phyloP scores from a whole-genome alignment of 2,113 vertebrate species.

The Oxyura jamaicensis region DNA sequence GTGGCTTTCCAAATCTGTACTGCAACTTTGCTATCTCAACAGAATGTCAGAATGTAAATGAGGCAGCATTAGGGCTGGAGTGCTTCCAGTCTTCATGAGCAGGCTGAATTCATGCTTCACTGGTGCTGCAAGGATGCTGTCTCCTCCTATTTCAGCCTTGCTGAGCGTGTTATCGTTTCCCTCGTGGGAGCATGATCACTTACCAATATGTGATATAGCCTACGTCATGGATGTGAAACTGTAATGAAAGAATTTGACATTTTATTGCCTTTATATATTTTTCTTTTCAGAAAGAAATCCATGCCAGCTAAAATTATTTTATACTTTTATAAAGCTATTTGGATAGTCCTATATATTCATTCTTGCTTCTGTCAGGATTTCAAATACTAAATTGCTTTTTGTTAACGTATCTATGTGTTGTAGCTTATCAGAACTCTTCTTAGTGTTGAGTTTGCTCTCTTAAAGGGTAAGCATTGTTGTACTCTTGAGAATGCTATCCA shows the following conservation, averaged over 20 bases:
- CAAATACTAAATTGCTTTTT: background rate
- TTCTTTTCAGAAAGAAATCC: background rate
- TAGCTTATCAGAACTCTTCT: background rate
- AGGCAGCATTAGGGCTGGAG: constrained; percentile 30
- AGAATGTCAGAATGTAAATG: constrained; percentile 40
- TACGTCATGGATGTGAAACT: background rate
- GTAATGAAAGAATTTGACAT: background rate
- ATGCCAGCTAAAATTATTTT: background rate
- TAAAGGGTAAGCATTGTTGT: background rate
- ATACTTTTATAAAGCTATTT: background rate
- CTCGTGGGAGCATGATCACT: background rate
- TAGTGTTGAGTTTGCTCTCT: background rate
- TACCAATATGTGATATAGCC: background rate
- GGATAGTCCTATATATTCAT: background rate
- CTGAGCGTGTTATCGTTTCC: background rate
- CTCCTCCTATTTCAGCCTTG: background rate
- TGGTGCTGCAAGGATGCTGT: constrained; percentile 9
- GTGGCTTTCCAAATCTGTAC: constrained; percentile 13
- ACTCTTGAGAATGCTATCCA: background rate
- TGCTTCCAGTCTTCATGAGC: constrained; percentile 21
- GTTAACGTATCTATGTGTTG: background rate
- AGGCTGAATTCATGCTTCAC: background rate
- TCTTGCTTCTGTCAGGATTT: background rate
- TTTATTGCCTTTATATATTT: background rate
- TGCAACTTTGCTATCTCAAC: constrained; percentile 45